Conservation (phyloP, 2,113 vertebrate species). For the Eolophus roseicapilla region DNA sequence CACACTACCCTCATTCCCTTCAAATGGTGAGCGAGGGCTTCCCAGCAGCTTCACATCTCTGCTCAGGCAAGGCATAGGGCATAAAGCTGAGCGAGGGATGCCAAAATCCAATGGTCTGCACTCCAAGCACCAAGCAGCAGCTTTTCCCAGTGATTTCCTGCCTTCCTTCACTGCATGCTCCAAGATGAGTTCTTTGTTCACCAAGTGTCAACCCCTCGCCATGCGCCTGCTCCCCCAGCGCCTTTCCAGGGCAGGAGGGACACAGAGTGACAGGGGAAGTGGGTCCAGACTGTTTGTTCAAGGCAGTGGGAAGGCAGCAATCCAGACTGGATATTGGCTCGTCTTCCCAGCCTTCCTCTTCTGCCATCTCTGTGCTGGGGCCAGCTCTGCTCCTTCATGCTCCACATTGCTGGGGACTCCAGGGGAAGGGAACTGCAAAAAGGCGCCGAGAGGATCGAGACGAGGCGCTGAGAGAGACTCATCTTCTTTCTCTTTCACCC, state of each 20-base stretch:
- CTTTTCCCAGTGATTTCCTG: background rate
- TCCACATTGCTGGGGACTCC: background rate
- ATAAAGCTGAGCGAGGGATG: background rate
- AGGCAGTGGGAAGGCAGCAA: background rate
- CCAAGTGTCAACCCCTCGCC: background rate
- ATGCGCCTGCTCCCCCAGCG: fast-evolving
- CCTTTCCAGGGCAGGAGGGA: background rate
- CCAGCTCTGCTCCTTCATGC: background rate
- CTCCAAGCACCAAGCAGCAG: background rate
- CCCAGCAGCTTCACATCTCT: background rate
- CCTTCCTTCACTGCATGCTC: background rate
- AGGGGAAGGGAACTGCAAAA: background rate
- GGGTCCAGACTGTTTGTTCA: background rate
- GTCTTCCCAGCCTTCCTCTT: background rate
- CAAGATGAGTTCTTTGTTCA: background rate
- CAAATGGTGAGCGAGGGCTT: background rate
- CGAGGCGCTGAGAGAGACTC: slow-evolving; percentile 40
- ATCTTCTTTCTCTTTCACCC: slow-evolving; percentile 58
- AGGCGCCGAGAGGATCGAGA: slow-evolving; percentile 38
- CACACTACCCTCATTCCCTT: background rate
- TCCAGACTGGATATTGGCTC: background rate
- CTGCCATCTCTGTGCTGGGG: background rate
- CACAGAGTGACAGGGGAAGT: background rate
- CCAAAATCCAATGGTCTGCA: background rate
- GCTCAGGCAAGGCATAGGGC: background rate